A percentile compares a stretch with the other conserved stretches of the same genome.
Evolutionary conservation across 2,888 invertebrate genomes (phyloP).

Genomic region (Erebia ligea): DNA sequence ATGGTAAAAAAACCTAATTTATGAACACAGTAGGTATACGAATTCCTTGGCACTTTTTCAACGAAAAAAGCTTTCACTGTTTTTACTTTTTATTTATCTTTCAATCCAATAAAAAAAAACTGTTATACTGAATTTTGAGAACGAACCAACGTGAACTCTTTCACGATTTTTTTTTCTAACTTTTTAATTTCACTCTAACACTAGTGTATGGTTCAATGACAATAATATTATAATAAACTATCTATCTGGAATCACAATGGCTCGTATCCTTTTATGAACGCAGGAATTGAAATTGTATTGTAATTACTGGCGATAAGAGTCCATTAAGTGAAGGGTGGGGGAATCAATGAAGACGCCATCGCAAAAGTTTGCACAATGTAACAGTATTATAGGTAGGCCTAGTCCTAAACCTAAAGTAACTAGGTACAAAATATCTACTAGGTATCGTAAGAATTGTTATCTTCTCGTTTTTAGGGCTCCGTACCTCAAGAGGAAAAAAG

Average conservation of each 20-base stretch:
- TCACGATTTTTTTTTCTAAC: background rate
- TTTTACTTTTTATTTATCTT: background rate
- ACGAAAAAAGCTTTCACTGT: background rate
- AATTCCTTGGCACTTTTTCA: background rate
- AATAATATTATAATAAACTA: constrained; percentile 33
- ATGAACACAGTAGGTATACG: background rate
- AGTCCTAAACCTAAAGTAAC: background rate
- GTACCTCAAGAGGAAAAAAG: too few species aligned
- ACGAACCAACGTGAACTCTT: background rate
- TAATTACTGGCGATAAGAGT: constrained; percentile 20
- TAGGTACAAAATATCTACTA: too few species aligned
- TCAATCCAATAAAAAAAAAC: background rate
- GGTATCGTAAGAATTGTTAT: too few species aligned
- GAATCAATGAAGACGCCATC: background rate
- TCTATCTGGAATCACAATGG: constrained; percentile 35
- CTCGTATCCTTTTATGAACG: constrained; percentile 14
- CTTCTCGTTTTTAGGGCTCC: too few species aligned
- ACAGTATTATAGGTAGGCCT: background rate
- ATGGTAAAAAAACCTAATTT: background rate
- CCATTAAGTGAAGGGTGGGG: constrained; percentile 19
- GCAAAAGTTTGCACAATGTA: background rate
- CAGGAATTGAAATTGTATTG: constrained; percentile 19
- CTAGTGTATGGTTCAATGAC: constrained; percentile 32
- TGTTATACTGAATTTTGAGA: background rate
- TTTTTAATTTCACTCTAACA: constrained; percentile 31